phyloP scores from a whole-genome alignment of 2,888 invertebrate species.

The Nomada flava region DNA sequence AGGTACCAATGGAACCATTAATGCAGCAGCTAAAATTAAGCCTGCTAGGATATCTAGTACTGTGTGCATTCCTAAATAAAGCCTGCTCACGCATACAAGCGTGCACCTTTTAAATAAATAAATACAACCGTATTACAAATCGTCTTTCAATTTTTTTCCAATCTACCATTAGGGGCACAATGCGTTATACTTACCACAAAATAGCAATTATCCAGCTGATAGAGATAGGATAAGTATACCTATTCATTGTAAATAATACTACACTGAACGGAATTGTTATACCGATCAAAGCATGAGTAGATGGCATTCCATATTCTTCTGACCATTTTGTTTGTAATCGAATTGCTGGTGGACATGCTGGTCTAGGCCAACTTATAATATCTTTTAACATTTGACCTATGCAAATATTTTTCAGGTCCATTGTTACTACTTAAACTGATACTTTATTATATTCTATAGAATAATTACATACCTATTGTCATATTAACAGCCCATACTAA shows the following conservation, averaged over 20 bases:
- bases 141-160: conserved; percentile 15
- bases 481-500: conserved; percentile 93
- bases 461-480: conserved; percentile 89
- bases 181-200: conserved; percentile 85
- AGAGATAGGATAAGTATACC: conserved; percentile 90
- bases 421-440: not conserved
- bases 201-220: conserved; percentile 87
- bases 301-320: conserved; percentile 97
- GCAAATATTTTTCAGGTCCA: conserved; percentile 39
- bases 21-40: conserved; percentile 87
- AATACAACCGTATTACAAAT: conserved; percentile 27
- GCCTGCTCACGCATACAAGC: conserved; percentile 92
- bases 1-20: conserved; percentile 91
- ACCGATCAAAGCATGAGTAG: conserved; percentile 97
- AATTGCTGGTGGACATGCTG: conserved; percentile 92
- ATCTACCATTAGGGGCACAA: conserved; percentile 3
- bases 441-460: not conserved
- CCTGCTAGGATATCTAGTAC: conserved; percentile 94
- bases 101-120: conserved; percentile 86
- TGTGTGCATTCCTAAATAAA: conserved; percentile 97
- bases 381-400: conserved; percentile 95
- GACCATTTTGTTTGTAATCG: conserved; percentile 95
- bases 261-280: conserved; percentile 95
- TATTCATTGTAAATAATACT: conserved; percentile 91
- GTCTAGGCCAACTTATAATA: conserved; percentile 93